phyloP scores from a whole-genome alignment of 2,888 invertebrate genomes.

The Pristionchus mayeri region DNA sequence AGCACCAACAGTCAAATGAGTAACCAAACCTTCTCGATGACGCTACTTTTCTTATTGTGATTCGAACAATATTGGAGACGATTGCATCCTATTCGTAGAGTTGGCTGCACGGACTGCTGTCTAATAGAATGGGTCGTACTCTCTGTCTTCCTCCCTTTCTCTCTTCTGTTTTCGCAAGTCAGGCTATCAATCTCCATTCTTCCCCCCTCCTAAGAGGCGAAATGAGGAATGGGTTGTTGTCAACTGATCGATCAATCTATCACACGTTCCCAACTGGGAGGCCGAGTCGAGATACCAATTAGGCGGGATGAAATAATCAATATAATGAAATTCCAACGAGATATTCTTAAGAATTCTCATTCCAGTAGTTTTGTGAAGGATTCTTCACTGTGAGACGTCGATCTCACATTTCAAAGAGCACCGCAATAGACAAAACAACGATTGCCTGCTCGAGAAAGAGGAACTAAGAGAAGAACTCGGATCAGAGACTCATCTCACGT shows the following conservation, averaged over 20 bases:
- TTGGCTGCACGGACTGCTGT: no score
- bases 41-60: no score
- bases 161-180: conserved; percentile 25
- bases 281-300: no score
- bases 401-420: conserved; percentile 23
- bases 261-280: neutral
- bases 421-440: neutral
- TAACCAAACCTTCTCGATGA: no score
- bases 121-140: no score
- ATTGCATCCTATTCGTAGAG: no score
- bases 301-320: no score
- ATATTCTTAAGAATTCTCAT: no score
- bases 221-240: conserved; percentile 37
- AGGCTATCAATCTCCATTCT: conserved; percentile 2
- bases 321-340: no score
- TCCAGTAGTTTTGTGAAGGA: no score
- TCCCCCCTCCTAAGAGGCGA: neutral
- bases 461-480: neutral
- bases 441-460: neutral
- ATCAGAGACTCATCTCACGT: neutral
- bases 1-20: no score
- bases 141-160: neutral
- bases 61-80: no score
- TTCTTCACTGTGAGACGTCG: neutral
- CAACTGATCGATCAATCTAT: conserved; percentile 30